These are phyloP conservation scores for Meteorus colon DNA, from an alignment of 2,888 invertebrate species.

Conservation along the genomic window DNA sequence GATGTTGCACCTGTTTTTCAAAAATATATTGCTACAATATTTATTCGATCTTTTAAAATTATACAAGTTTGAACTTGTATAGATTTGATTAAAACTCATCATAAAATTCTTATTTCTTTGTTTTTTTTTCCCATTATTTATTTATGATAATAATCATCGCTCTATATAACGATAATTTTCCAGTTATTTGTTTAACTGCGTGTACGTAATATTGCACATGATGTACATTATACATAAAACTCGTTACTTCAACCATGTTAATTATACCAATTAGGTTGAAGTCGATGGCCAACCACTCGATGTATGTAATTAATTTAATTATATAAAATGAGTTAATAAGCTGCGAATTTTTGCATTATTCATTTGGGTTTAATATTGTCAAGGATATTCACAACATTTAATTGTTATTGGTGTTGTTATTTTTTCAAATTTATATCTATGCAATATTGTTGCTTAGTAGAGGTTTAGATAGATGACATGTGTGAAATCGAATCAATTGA, in stretches of 20 bases:
- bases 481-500: constrained; percentile 3
- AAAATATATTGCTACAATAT: background rate
- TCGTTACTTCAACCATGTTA: constrained; percentile 1
- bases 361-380: no score
- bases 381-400: background rate
- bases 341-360: no score
- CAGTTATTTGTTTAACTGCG: constrained; percentile 5
- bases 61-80: background rate
- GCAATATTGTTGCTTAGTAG: background rate
- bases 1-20: constrained; percentile 31
- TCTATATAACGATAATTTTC: background rate
- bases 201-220: background rate
- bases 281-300: background rate
- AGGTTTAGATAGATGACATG: background rate
- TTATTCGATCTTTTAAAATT: background rate
- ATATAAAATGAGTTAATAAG: background rate
- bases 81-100: constrained; percentile 11
- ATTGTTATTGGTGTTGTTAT: background rate
- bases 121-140: constrained; percentile 3
- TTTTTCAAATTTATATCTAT: background rate
- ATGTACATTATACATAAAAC: constrained; percentile 3
- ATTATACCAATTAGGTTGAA: constrained; percentile 1
- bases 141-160: constrained; percentile 1
- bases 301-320: constrained; percentile 16
- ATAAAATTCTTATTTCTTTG: background rate